Percentiles rank a stretch among this genome's conserved stretches.
Conservation (phyloP, 2,797 vertebrate genomes). For the Anguilla pacifica region DNA sequence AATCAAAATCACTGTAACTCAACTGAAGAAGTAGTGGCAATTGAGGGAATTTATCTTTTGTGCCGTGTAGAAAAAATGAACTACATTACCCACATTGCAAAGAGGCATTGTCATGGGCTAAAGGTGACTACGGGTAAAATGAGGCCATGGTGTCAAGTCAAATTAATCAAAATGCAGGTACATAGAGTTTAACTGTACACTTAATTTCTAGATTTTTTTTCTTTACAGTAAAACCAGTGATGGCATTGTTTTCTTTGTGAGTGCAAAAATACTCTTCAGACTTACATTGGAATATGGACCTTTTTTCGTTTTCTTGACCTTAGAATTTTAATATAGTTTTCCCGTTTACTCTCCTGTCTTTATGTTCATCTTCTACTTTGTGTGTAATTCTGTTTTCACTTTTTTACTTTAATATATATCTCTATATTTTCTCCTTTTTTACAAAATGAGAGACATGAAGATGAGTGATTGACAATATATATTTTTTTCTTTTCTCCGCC, state of each 20-base stretch:
- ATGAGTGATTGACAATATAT: slow-evolving; percentile 82
- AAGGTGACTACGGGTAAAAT: slow-evolving; percentile 29
- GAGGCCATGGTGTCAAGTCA: slow-evolving; percentile 45
- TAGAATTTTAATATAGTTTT: slow-evolving; percentile 69
- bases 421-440: slow-evolving; percentile 72
- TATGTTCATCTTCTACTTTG: slow-evolving; percentile 58
- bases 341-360: slow-evolving; percentile 57
- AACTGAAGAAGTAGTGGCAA: slow-evolving; percentile 28
- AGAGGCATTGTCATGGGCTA: slow-evolving; percentile 11
- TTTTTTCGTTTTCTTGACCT: slow-evolving; percentile 48
- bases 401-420: slow-evolving; percentile 69
- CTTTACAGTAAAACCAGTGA: slow-evolving; percentile 49
- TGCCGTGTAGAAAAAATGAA: slow-evolving; percentile 37
- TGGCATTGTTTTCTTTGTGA: slow-evolving; percentile 61
- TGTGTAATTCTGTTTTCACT: slow-evolving; percentile 58
- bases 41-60: slow-evolving; percentile 27
- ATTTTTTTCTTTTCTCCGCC: slow-evolving; percentile 69
- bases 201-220: slow-evolving; percentile 44
- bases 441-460: slow-evolving; percentile 83
- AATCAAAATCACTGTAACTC: slow-evolving; percentile 29
- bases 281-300: slow-evolving; percentile 67
- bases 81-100: slow-evolving; percentile 38
- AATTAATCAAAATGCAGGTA: slow-evolving; percentile 41
- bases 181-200: slow-evolving; percentile 46
- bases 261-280: slow-evolving; percentile 77